Base-by-base conservation (phyloP, 1,140 invertebrate genomes). In the Spodoptera litura region DNA sequence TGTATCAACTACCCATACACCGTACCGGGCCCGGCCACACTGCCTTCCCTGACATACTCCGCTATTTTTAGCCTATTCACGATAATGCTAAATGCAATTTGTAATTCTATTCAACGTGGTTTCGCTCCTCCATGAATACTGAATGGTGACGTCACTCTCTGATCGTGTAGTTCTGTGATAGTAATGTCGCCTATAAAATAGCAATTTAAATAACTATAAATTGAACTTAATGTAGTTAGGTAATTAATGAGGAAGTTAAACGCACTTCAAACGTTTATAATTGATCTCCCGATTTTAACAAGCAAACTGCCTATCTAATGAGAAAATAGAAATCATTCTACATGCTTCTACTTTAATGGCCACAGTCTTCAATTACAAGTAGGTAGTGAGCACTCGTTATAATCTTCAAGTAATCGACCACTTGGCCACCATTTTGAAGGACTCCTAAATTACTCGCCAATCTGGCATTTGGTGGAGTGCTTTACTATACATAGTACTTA, bases 1-100 rank as follows among this genome's bases (percentile, higher is more conserved):
- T 87, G 78, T 87, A 88, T 84, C 51, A 84, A 89, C 86, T 86
- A 84, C 78, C 77, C 73, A 84, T 81, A 5, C 53, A 83, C 78
- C 31, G 4, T 27, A 44, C 72, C 44, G 20, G 2, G 52, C 27
- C 13, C 44, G 68, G 20, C 52, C 10, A 13, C 25, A 49, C 51
- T 75, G 59, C 44, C 56, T 74, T 61, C 49, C 52, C 73, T 62
- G 59, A 75, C 62, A 76, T 68, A 64, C 53, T 59, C 61, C 71
- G 61, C 78, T 80, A 78, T 78, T 78, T 78, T 70, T 78, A 78
- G 77, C 58, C 55, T 55, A 62, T 72, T 78, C 62, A 61, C 62
- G 61, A 77, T 77, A 77, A 77, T 64, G 73, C 31, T 75, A 35
- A 75, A 75, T 75, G 59, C 44, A 75, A 75, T 64, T 75, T 75